Evolutionary conservation across 2,113 vertebrate species (phyloP).

Genomic region (Tor tambroides): DNA sequence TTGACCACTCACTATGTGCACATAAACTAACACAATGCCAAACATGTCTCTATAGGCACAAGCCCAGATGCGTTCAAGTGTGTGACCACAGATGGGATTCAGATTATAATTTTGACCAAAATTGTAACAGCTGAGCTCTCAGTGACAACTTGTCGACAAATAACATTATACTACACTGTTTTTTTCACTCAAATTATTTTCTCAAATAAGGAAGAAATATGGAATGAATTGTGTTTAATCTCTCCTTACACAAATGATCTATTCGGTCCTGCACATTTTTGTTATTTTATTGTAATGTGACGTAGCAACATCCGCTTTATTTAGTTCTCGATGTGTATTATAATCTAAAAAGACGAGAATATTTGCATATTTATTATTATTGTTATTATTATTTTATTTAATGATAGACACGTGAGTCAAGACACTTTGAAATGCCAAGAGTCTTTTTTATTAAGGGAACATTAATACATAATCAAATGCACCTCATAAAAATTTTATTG

Average conservation of each 20-base stretch:
- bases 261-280: neutral
- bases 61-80: conserved; percentile 3
- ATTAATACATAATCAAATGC: conserved; percentile 98
- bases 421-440: conserved; percentile 75
- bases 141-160: neutral
- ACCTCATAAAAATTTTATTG: conserved; percentile 99
- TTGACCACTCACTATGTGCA: neutral
- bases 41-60: neutral
- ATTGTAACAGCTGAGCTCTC: neutral
- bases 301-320: neutral
- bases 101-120: conserved; percentile 1
- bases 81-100: neutral
- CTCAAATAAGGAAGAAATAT: neutral
- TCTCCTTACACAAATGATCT: neutral
- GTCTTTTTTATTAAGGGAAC: conserved; percentile 91
- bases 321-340: neutral
- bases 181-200: neutral
- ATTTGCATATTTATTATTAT: neutral
- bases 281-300: neutral
- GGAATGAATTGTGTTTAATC: neutral
- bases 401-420: conserved; percentile 41
- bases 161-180: neutral
- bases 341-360: neutral
- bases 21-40: neutral
- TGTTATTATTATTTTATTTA: neutral